Conservation (phyloP, 2,797 vertebrate genomes). For the Onychomys torridus region DNA sequence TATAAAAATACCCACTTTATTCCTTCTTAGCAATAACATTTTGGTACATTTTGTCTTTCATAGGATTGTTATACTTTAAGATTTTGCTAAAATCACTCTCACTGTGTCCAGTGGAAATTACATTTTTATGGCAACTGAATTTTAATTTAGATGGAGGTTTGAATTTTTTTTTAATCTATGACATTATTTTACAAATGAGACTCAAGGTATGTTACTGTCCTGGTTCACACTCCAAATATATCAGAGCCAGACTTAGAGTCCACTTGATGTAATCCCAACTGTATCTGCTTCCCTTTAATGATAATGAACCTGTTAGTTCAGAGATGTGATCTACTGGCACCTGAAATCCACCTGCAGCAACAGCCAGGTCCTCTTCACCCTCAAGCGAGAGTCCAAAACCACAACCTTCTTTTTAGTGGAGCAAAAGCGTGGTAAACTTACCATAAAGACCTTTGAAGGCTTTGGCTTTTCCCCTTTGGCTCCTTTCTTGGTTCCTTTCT, state of each 20-base stretch:
- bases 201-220: background rate
- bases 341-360: background rate
- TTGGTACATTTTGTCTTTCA: conserved; percentile 18
- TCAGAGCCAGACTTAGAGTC: background rate
- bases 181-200: background rate
- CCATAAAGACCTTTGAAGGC: background rate
- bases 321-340: background rate
- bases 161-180: background rate
- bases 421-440: background rate
- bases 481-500: background rate
- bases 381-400: background rate
- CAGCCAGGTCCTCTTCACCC: background rate
- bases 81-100: conserved; percentile 2
- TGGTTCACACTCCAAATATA: background rate
- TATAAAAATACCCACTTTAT: background rate
- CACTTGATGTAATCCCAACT: background rate
- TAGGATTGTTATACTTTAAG: background rate
- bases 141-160: background rate
- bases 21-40: background rate
- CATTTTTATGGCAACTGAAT: background rate
- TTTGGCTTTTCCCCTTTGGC: background rate
- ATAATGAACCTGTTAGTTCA: background rate
- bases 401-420: background rate
- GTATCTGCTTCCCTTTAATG: background rate
- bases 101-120: background rate